Base-by-base conservation (phyloP, 2,113 vertebrate species). In the Pyxicephalus adspersus region DNA sequence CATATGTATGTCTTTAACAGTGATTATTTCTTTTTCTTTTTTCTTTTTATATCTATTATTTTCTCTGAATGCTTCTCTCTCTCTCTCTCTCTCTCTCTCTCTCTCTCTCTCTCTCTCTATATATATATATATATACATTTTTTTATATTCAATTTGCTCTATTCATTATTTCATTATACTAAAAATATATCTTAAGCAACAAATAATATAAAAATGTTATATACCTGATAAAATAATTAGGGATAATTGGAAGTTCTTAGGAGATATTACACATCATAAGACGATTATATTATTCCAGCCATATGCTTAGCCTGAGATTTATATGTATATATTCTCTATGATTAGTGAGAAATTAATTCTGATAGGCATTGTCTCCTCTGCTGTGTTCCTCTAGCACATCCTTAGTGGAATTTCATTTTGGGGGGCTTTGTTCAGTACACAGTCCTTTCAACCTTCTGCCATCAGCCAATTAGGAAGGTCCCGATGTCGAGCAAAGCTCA, bases 391-490 rank as follows among this genome's bases (percentile, higher is more conserved):
- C 54, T 57, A 72, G 28, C 50, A 60, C 65, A 80, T 64, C 52
- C 73, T 72, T 76, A 31, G 52, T 52, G 66, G 58, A 64, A 77
- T 78, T 78, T 29, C 45, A 64, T 77, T 64, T 45, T 73, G 34
- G 68, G 68, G 60, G 58, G 57, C 58, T 83, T 61, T 78, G 50
- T 34, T 80, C 52, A 65, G 0, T 4, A 0, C 61, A 50, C 76
- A 83, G 87, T 85, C 86, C 87, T 89, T 89, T 90, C 88, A 89
- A 90, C 89, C 89, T 90, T 90, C 87, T 90, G 89, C 88, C 89
- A 90, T 88, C 88, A 89, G 88, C 87, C 90, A 90, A 90, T 91
- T 91, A 91, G 87, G 89, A 88, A 89, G 90, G 89, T 90, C 90
- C 88, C 88, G 88, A 85, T 87, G 58, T 82, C 76, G 86, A 91